Conservation (phyloP, 2,888 invertebrate species). For the Phania funesta region DNA sequence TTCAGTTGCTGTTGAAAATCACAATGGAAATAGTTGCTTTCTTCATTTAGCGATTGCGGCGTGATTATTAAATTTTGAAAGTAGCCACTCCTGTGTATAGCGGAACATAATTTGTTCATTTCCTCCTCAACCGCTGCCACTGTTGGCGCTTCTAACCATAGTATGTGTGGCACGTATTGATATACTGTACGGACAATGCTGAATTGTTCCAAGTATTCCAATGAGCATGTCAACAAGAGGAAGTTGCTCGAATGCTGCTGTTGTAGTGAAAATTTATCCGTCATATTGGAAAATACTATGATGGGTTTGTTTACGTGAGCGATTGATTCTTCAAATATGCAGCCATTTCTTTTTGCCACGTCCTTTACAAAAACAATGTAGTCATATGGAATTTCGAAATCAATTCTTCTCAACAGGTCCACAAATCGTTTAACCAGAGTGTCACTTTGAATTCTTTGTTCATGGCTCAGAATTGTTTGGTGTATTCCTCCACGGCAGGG, state of each 20-base stretch:
- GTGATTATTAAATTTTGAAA: slow-evolving; percentile 30
- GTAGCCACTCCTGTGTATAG: not conserved
- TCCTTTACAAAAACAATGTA: slow-evolving; percentile 25
- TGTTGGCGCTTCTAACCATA: not conserved
- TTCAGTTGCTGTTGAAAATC: not conserved
- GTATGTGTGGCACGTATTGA: slow-evolving; percentile 41
- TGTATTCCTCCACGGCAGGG: not conserved
- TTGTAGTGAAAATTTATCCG: not conserved
- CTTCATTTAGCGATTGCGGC: not conserved
- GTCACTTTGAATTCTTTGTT: not conserved
- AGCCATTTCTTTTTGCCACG: not conserved
- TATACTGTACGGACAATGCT: not conserved
- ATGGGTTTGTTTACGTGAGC: not conserved
- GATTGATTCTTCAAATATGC: slow-evolving; percentile 23
- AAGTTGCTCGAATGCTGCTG: slow-evolving; percentile 18
- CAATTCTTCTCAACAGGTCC: not conserved
- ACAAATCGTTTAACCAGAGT: not conserved
- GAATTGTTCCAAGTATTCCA: slow-evolving; percentile 6
- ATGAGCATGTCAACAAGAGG: slow-evolving; percentile 27
- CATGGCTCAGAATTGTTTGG: not conserved
- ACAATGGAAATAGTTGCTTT: slow-evolving; percentile 1
- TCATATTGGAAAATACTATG: not conserved
- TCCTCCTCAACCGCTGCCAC: not conserved
- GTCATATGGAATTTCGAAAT: slow-evolving; percentile 10
- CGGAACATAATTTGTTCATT: not conserved